Evolutionary conservation across 2,888 invertebrate species (phyloP), one percentile per base, ranked within the genome.

Genomic region (Linnaemya vulpina): DNA sequence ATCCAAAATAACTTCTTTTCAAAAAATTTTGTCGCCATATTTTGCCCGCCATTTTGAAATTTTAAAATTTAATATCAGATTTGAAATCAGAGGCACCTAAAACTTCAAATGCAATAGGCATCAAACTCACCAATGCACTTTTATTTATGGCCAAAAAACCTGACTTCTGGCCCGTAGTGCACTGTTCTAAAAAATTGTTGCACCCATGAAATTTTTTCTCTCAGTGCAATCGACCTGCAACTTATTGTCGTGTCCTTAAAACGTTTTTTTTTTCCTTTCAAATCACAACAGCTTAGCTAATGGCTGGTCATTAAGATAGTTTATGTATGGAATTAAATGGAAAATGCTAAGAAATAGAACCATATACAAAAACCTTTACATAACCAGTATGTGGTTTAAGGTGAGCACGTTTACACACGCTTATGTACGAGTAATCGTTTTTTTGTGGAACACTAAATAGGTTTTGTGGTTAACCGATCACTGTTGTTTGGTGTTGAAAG

Each of bases 251-350:
- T 13, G 35, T 40, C 3, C n/a, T 1, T 1, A 35, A 22, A 65
- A 43, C 1, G 30, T 58, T 10, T 10, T 58, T 10, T 10, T 38
- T 46, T 20, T 0, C 25, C 40, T 51, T 25, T 10, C 5, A 80
- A 76, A 67, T 84, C 80, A 80, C 76, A 76, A 67, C 60, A 35
- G 38, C 46, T 76, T 20, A 10, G 35, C 65, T 71, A 84, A 84
- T 80, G 62, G 58, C 11, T 62, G 63, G 84, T 62, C 75, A 73
- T 84, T 84, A 80, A 80, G 65, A 76, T 73, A 67, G 62, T 83
- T 68, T 68, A 71, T 80, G 71, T 62, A 51, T 74, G 51, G 35
- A 73, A 60, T 40, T 51, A 78, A 83, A 74, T 68, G 9, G 13
- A 65, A 53, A 4, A 68, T 9, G 4, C 1, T 25, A 51, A 25